These are phyloP conservation scores for Diuraphis noxia DNA, from an alignment of 1,140 invertebrate species.

Conservation along the genomic window DNA sequence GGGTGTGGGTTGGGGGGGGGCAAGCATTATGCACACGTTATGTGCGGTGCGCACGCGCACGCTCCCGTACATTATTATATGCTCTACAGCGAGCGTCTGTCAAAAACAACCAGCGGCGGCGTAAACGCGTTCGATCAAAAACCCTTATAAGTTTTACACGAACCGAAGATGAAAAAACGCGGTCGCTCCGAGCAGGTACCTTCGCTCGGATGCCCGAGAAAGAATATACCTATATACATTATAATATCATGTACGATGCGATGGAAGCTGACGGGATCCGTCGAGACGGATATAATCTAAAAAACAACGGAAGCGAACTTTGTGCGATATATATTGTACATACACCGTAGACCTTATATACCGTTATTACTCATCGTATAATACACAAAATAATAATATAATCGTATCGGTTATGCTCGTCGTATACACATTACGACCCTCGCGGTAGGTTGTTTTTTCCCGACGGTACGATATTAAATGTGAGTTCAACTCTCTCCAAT, in stretches of 20 bases:
- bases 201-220: conserved; percentile 25
- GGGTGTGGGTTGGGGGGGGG: neutral
- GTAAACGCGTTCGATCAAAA: conserved; percentile 51
- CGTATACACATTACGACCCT: neutral
- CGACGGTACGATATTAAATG: neutral
- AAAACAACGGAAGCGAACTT: neutral
- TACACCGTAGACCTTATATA: neutral
- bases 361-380: too few species aligned
- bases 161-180: conserved; percentile 3
- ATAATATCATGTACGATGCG: neutral
- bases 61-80: neutral
- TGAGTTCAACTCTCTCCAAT: neutral
- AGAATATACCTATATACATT: neutral
- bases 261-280: neutral
- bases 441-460: neutral
- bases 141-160: conserved; percentile 42
- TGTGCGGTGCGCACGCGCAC: neutral
- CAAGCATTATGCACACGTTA: neutral
- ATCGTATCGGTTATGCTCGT: too few species aligned
- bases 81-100: neutral
- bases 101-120: conserved; percentile 42
- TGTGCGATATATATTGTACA: neutral
- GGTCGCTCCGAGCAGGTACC: neutral
- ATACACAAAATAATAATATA: neutral
- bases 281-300: neutral